Base-by-base conservation (phyloP, 2,113 vertebrate species). In the Aviceda subcristata region DNA sequence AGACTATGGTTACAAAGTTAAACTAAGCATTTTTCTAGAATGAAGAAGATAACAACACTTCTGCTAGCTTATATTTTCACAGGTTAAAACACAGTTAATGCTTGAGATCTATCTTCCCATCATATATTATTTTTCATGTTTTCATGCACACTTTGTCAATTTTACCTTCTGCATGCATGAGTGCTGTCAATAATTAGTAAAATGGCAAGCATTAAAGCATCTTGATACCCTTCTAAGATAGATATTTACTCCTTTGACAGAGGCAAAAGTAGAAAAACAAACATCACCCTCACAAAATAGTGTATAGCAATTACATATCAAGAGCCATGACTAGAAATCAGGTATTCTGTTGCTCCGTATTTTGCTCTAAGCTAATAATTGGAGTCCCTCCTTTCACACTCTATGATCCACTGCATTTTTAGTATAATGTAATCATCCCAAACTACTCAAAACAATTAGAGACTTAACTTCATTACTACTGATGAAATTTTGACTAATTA, bases 401-500 rank as follows among this genome's bases (percentile, higher is more conserved):
- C 41, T 45, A 27, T 0, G 1, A 81, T 64, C 29, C 71, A 64
- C 26, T 27, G 26, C 34, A 46, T 60, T 90, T 96, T 86, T 41
- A 84, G 67, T 56, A 38, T 64, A 73, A 63, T 64, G 62, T 53
- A 92, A 92, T 87, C 30, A 56, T 75, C 34, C 41, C 1, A 75
- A 63, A 83, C 45, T 83, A 79, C 41, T 62, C 53, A n/a, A n/a
- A 56, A 90, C 53, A 92, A 85, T 91, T 86, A 93, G 32, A 91
- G 29, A 86, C 81, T 92, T 64, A 94, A 68, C 71, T 81, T 94
- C 62, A 46, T 88, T 95, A 90, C 86, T 86, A 93, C 32, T 69
- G 53, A 88, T 63, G 32, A 51, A 84, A 93, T 86, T 86, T 69
- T 62, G 48, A 56, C 62, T 93, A 90, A 93, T 86, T 80, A 88